Conservation (phyloP, 2,113 vertebrate genomes). For the Chlamydotis undulata region DNA sequence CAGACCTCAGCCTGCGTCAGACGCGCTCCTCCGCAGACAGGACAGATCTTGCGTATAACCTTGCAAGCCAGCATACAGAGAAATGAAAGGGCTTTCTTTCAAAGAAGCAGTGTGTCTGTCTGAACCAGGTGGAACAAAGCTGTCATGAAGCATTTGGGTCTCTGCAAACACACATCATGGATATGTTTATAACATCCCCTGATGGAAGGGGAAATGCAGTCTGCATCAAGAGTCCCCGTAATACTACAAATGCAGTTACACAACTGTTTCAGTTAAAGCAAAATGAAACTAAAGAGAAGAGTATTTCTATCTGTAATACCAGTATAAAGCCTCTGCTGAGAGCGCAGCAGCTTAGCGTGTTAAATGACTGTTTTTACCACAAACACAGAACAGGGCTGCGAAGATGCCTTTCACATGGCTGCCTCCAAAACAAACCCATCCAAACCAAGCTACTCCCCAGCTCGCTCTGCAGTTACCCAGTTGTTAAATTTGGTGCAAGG, state of each 20-base stretch:
- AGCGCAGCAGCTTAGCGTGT: background rate
- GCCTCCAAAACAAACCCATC: background rate
- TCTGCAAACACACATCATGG: background rate
- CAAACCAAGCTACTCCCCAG: background rate
- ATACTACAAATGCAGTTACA: background rate
- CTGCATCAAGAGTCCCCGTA: background rate
- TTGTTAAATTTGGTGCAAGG: background rate
- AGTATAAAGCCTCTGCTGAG: background rate
- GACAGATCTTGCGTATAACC: background rate
- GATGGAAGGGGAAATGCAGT: background rate
- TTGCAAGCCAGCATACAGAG: background rate
- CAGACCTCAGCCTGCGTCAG: background rate
- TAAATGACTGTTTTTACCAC: background rate
- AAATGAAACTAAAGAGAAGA: background rate
- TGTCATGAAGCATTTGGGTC: background rate
- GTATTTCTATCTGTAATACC: rapidly evolving
- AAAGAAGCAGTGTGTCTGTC: rapidly evolving
- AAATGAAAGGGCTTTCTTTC: too few species aligned
- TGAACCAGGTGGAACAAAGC: background rate
- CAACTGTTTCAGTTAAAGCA: background rate
- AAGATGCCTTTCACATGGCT: background rate
- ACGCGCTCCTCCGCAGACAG: background rate
- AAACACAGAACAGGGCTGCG: background rate
- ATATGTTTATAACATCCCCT: rapidly evolving
- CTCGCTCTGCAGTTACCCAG: background rate